Conservation (phyloP, 1,140 invertebrate genomes). For the Hermetia illucens region DNA sequence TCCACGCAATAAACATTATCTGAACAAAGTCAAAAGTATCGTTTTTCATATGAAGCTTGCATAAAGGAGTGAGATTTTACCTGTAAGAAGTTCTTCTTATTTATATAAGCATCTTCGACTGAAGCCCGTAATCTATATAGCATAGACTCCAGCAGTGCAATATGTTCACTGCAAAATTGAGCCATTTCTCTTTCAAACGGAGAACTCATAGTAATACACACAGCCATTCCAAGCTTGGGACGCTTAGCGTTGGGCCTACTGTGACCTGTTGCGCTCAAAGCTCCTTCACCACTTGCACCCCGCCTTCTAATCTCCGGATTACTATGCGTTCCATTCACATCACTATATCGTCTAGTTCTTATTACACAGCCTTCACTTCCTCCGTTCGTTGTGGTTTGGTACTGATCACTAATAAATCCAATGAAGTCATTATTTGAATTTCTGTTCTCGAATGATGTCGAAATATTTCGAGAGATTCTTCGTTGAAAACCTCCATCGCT, state of each 20-base stretch:
- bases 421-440: conserved; percentile 27
- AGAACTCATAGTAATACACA: conserved; percentile 28
- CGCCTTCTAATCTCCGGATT: conserved; percentile 26
- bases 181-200: conserved; percentile 40
- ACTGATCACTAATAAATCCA: conserved; percentile 27
- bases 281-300: conserved; percentile 7
- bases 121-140: conserved; percentile 54
- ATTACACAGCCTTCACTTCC: conserved; percentile 24
- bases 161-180: conserved; percentile 62
- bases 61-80: not conserved
- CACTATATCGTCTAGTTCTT: conserved; percentile 20
- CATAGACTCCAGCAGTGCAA: conserved; percentile 61
- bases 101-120: conserved; percentile 35
- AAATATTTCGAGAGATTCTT: conserved; percentile 27
- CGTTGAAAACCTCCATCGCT: conserved; percentile 27
- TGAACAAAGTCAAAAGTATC: not conserved
- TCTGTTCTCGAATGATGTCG: conserved; percentile 29
- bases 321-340: conserved; percentile 24
- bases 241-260: conserved; percentile 12
- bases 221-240: conserved; percentile 41
- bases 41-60: not conserved
- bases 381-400: conserved; percentile 9
- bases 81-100: conserved; percentile 24
- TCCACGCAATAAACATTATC: conserved; percentile 40
- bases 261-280: conserved; percentile 2